Percentiles rank a stretch among this genome's conserved stretches.
These are phyloP conservation scores for Montipora cactus DNA, from an alignment of 64 coral and sea anemone genomes.

Conservation along the genomic window DNA sequence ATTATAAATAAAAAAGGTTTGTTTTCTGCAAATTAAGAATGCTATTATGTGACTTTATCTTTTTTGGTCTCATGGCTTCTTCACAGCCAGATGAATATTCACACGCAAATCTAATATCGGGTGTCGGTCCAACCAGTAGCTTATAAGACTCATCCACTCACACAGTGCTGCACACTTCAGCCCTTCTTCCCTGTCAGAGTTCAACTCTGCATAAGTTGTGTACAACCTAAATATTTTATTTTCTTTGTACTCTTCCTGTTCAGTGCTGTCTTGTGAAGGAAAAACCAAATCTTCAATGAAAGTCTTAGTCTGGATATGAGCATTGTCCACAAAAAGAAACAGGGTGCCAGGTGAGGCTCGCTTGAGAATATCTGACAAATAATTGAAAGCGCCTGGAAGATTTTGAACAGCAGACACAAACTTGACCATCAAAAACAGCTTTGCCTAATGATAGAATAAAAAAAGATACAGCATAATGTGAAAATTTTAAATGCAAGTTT, in stretches of 20 bases:
- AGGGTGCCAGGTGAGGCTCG: constrained; percentile 70
- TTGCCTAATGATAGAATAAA: constrained; percentile 62
- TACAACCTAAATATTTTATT: constrained; percentile 82
- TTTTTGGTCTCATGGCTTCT: constrained; percentile 47
- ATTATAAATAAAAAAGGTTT: background rate
- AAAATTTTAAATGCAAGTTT: background rate
- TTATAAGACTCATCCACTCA: constrained; percentile 92
- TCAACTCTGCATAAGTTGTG: constrained; percentile 97
- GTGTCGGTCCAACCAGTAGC: constrained; percentile 90
- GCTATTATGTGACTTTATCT: background rate
- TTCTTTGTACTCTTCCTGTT: constrained; percentile 82
- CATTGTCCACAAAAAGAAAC: constrained; percentile 99
- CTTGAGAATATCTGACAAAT: constrained; percentile 71
- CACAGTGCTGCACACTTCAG: constrained; percentile 77
- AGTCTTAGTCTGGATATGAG: constrained; percentile 91
- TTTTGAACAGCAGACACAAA: constrained; percentile 98
- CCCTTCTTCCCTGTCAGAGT: constrained; percentile 77
- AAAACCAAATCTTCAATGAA: constrained; percentile 98
- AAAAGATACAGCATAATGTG: background rate
- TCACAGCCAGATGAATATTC: constrained; percentile 89
- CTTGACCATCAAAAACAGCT: constrained; percentile 89
- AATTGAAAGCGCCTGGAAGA: constrained; percentile 82
- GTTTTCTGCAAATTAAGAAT: background rate
- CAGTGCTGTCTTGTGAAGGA: constrained; percentile 59
- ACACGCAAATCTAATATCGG: constrained; percentile 95